Conservation (phyloP, 2,797 vertebrate genomes). For the Tragopan temminckii region DNA sequence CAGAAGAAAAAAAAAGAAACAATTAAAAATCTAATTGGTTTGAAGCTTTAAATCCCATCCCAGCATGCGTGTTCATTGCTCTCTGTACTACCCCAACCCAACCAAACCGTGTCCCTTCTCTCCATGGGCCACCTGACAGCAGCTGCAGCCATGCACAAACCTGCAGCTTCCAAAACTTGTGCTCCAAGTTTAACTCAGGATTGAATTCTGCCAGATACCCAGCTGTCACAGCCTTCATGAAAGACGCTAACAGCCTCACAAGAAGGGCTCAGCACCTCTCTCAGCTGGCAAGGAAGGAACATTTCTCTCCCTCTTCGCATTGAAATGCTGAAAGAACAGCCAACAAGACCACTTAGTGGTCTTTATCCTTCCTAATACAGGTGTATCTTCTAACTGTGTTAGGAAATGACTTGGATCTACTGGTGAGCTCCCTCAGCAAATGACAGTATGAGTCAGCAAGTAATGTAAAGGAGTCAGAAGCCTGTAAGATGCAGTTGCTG, state of each 20-base stretch:
- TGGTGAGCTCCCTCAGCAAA: background rate
- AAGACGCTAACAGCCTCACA: background rate
- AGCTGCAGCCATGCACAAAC: background rate
- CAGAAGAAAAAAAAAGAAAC: slow-evolving; percentile 30
- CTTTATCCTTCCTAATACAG: background rate
- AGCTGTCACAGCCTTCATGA: background rate
- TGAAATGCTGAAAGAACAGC: background rate
- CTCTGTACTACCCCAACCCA: background rate
- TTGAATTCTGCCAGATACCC: background rate
- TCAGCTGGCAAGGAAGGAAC: background rate
- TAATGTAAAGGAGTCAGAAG: background rate
- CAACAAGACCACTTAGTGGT: background rate
- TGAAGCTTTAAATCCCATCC: slow-evolving; percentile 68
- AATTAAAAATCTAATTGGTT: slow-evolving; percentile 66
- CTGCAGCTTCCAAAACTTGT: background rate
- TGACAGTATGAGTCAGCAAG: background rate
- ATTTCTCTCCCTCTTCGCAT: background rate
- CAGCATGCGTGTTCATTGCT: slow-evolving; percentile 45
- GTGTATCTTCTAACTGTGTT: background rate
- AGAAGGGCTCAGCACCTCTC: background rate
- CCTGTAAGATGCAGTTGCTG: background rate
- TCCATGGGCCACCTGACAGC: background rate
- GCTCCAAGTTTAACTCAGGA: background rate
- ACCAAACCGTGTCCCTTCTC: slow-evolving; percentile 9
- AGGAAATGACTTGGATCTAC: background rate